phyloP scores from a whole-genome alignment of 2,888 invertebrate genomes.

The Megaustenia siamemsis region DNA sequence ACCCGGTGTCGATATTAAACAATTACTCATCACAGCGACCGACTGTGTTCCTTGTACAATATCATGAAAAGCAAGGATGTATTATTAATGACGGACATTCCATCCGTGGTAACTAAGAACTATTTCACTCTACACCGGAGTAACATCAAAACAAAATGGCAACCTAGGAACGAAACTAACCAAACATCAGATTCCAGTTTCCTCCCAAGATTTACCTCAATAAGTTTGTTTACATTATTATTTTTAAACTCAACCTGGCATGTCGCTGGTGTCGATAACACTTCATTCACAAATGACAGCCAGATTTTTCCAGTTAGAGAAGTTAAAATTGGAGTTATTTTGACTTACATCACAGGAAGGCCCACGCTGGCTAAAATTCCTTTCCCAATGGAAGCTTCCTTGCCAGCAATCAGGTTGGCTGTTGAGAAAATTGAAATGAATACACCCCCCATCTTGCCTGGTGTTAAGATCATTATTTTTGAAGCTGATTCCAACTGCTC shows the following conservation, averaged over 20 bases:
- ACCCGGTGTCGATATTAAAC: too few species aligned
- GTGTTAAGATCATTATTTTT: background rate
- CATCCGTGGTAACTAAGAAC: background rate
- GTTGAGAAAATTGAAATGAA: background rate
- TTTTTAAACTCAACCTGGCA: background rate
- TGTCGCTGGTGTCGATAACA: background rate
- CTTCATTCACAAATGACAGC: background rate
- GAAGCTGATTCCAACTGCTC: conserved; percentile 76
- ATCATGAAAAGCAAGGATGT: background rate
- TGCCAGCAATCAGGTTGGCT: conserved; percentile 1
- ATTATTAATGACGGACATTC: background rate
- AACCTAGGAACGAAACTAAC: background rate
- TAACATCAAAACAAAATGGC: background rate
- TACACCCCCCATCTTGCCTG: background rate
- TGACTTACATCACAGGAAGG: background rate
- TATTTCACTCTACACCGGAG: background rate
- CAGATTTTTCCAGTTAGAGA: background rate
- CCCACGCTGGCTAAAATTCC: background rate
- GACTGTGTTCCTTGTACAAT: background rate
- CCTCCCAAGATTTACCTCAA: background rate
- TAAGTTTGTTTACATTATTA: background rate
- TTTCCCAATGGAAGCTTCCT: background rate
- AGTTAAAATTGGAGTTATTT: conserved; percentile 31
- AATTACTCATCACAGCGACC: too few species aligned
- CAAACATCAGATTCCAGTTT: background rate